These are phyloP conservation scores for Scaptomyza pallida DNA, from an alignment of 1,140 invertebrate genomes.

Conservation along the genomic window DNA sequence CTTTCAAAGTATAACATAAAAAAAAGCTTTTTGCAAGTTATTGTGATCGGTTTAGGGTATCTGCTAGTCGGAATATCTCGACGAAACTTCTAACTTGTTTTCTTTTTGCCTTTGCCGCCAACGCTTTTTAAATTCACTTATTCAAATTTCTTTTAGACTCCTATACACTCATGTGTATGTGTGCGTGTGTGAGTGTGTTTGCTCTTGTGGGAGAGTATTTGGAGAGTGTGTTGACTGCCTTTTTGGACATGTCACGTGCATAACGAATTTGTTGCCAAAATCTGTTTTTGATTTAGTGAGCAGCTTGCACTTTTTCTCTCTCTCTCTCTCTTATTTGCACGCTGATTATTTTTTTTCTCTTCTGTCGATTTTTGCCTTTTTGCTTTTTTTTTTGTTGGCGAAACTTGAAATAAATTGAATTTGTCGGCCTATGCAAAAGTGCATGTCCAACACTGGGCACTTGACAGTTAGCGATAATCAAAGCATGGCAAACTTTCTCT, in stretches of 20 bases:
- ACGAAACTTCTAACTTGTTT: no score
- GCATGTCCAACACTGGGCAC: conserved; percentile 56
- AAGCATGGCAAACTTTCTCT: conserved; percentile 43
- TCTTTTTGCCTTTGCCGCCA: conserved; percentile 48
- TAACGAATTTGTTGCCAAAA: conserved; percentile 81
- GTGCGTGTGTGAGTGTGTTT: conserved; percentile 31
- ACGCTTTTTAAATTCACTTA: conserved; percentile 82
- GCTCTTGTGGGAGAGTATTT: conserved; percentile 9
- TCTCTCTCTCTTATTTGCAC: conserved; percentile 15
- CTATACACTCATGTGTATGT: conserved; percentile 32
- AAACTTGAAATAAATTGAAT: conserved; percentile 78
- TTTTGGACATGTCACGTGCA: conserved; percentile 79
- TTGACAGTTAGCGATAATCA: conserved; percentile 70
- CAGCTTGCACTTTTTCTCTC: conserved; percentile 70
- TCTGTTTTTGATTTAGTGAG: conserved; percentile 82
- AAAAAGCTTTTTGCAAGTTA: no score
- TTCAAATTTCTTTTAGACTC: conserved; percentile 77
- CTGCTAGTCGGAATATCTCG: no score
- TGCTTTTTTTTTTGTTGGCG: conserved; percentile 11
- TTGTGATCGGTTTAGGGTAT: no score
- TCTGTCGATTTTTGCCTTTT: not conserved
- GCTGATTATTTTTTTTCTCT: not conserved
- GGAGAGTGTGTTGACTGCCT: conserved; percentile 24
- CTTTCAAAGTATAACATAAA: no score
- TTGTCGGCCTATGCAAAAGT: conserved; percentile 60